These are phyloP conservation scores for Phania funesta DNA, from an alignment of 2,888 invertebrate genomes.

Conservation along the genomic window DNA sequence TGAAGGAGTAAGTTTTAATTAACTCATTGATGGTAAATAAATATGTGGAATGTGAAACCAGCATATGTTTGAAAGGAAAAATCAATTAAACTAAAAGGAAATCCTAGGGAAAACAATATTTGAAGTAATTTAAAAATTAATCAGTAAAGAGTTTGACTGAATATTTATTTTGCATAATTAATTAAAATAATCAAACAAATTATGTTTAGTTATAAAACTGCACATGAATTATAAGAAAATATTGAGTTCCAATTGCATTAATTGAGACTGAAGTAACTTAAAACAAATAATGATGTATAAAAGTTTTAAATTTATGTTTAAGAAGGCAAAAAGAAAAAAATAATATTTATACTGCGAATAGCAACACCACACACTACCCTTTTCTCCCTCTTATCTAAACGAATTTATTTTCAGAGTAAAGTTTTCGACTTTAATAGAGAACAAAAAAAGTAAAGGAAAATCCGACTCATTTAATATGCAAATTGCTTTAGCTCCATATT, in stretches of 20 bases:
- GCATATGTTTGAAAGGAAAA: conserved; percentile 30
- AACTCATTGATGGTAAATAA: conserved; percentile 33
- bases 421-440: conserved; percentile 3
- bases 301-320: background rate
- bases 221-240: no score
- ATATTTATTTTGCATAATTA: no score
- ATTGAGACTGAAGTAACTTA: no score
- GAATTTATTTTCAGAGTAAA: background rate
- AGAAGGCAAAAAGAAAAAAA: no score
- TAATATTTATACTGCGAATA: background rate
- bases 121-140: background rate
- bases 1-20: conserved; percentile 15
- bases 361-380: no score
- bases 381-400: background rate
- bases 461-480: conserved; percentile 66
- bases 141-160: no score
- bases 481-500: conserved; percentile 66
- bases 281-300: background rate
- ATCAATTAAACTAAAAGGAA: conserved; percentile 27
- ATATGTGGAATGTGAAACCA: background rate
- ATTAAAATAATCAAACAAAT: no score
- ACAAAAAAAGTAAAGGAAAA: conserved; percentile 23
- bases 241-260: no score
- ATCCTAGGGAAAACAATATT: conserved; percentile 1
- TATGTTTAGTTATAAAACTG: no score